Evolutionary conservation across 2,888 invertebrate species (phyloP), one percentile per base, ranked within the genome.

Genomic region (Glaucopsyche alexis): DNA sequence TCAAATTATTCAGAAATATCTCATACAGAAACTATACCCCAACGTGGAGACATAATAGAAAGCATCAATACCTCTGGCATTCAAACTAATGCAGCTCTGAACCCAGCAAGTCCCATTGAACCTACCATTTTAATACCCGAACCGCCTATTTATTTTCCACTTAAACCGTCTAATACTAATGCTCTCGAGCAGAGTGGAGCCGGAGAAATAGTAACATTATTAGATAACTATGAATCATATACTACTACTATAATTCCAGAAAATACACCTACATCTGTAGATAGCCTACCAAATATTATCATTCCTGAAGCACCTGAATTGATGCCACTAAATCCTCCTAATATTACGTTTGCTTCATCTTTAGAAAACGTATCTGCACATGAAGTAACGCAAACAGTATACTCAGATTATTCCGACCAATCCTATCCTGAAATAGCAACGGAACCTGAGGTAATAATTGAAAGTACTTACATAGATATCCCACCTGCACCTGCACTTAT

Each of bases 101-200:
- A 38, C 7, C 14, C 60, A 60, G 6, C 29, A 13, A 11, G 14
- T 60, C 7, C 13, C 29, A 38, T 60, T 60, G 60, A 38, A 38
- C 42, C 66, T 7, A 14, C 38, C 9, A 9, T 42, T 42, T n/a
- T 42, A 42, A 66, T 66, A 16, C 66, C 66, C 5, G 66, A 66
- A 42, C 66, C 66, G 5, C 66, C 66, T 42, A 42, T 42, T 66
- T 66, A 66, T 66, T 42, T 66, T 8, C 66, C 66, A 40, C 5
- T 42, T n/a, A 42, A 66, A 4, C 66, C 66, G 8, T 42, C 42
- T 4, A 11, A 40, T 42, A n/a, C 14, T 42, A 66, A 60, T 60
- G 0, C 5, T 5, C 14, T 13, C 13, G 60, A 7, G 1, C 60
- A 60, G 38, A 60, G 11, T 11, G 19, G 7, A 38, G 8, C 60